A percentile compares a stretch with the other conserved stretches of the same genome.
These are phyloP conservation scores for Papilio dardanus DNA, from an alignment of 1,140 invertebrate species.

Conservation along the genomic window DNA sequence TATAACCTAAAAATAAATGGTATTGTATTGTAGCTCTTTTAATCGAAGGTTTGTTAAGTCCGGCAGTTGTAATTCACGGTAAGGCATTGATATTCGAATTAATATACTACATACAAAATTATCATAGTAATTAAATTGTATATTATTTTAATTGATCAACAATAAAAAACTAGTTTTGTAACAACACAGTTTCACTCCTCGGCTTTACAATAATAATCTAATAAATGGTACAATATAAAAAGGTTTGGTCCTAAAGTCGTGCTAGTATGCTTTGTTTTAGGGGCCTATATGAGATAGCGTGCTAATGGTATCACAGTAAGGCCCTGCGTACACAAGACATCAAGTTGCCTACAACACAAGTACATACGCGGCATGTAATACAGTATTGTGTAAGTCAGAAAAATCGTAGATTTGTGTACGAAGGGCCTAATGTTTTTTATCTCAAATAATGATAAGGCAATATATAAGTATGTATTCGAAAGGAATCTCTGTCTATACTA, in stretches of 20 bases:
- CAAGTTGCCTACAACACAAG: no score
- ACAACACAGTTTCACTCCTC: background rate
- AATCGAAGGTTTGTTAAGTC: no score
- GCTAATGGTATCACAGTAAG: background rate
- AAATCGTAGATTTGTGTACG: no score
- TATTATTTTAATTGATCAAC: background rate
- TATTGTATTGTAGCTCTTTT: no score
- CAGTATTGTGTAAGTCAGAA: no score
- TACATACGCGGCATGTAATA: no score
- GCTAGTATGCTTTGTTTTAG: constrained; percentile 18
- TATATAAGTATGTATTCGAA: no score
- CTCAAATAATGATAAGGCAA: no score
- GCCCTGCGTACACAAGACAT: no score
- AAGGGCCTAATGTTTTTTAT: no score
- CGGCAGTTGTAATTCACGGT: background rate
- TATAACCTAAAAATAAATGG: no score
- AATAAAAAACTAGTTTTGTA: background rate
- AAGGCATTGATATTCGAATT: background rate
- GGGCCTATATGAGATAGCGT: background rate
- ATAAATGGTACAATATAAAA: constrained; percentile 30
- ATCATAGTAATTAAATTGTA: background rate
- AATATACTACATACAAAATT: background rate
- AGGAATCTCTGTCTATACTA: no score
- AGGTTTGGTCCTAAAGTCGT: constrained; percentile 34
- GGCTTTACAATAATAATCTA: constrained; percentile 30